These are phyloP conservation scores for Formicarius rufipectus DNA, from an alignment of 2,113 vertebrate genomes.

Conservation along the genomic window DNA sequence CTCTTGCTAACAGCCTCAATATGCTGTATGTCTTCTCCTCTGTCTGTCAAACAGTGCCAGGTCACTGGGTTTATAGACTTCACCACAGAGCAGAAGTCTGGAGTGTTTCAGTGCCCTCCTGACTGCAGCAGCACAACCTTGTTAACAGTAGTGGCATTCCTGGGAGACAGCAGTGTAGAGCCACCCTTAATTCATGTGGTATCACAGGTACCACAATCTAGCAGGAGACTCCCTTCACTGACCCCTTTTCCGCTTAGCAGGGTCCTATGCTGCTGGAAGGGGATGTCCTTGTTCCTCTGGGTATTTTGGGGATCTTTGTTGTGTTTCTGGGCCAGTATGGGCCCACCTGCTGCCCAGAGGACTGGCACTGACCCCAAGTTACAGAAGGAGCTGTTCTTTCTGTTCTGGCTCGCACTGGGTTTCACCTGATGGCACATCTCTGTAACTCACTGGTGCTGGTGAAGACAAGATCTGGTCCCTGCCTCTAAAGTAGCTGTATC, in stretches of 20 bases:
- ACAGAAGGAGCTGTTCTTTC: neutral
- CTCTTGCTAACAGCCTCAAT: constrained; percentile 38
- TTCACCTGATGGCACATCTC: neutral
- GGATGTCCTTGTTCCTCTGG: neutral
- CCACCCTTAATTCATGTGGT: neutral
- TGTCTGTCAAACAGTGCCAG: neutral
- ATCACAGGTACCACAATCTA: neutral
- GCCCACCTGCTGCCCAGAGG: no score
- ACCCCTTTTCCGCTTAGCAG: neutral
- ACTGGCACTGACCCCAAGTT: rapidly evolving
- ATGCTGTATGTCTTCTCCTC: neutral
- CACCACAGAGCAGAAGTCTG: neutral
- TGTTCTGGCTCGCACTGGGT: neutral
- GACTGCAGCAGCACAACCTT: neutral
- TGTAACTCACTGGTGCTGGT: neutral
- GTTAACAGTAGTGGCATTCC: neutral
- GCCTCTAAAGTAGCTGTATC: neutral
- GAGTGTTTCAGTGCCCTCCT: neutral
- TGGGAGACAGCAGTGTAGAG: rapidly evolving
- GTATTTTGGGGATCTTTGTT: rapidly evolving
- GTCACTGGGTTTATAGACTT: neutral
- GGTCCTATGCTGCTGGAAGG: neutral
- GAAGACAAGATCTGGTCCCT: neutral
- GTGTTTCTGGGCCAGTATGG: neutral
- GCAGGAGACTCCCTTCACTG: neutral